Base-by-base conservation (phyloP, 2,888 invertebrate species). In the Helobdella robusta region DNA sequence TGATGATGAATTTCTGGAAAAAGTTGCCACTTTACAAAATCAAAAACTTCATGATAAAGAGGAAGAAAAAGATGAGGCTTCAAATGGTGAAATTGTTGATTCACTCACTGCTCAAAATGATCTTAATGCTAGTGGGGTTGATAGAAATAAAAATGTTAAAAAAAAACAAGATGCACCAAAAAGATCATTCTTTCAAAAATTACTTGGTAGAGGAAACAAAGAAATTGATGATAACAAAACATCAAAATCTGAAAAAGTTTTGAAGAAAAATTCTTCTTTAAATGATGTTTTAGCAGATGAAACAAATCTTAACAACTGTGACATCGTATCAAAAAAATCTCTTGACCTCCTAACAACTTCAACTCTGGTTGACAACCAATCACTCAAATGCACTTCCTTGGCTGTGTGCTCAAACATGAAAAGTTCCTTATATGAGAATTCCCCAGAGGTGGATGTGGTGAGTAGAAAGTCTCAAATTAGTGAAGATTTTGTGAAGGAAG, bases 141-240 rank as follows among this genome's bases (percentile, higher is more conserved):
- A 28, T 18, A 60, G n/a, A 40, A 20, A 60, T 2, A 34, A 32
- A 32, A 34, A 59, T 32, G 44, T 40, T n/a, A 40, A 40, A 15
- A 40, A 59, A 35, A 59, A 62, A 28, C 59, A 59, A 20, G n/a
- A 23, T n/a, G 25, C n/a, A n/a, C n/a, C 34, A 30, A 66, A 66
- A 48, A 66, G 58, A n/a, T 66, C 66, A 1, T 67, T 67, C 58
- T 61, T 67, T 54, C 60, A 65, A 48, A 67, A 60, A 30, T 46
- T 67, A 20, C 61, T 67, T 3, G 59, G 59, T 15, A 59, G 32
- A 32, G 65, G 67, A 18, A 60, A 48, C 65, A 65, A 67, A 5
- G 59, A 64, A n/a, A 35, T 36, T 2, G 61, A 46, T 3, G 11
- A 6, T 5, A 6, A 5, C 5, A 32, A 54, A 11, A 54, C 28